Conservation (phyloP, 2,888 invertebrate genomes). For the Beris chalybata region DNA sequence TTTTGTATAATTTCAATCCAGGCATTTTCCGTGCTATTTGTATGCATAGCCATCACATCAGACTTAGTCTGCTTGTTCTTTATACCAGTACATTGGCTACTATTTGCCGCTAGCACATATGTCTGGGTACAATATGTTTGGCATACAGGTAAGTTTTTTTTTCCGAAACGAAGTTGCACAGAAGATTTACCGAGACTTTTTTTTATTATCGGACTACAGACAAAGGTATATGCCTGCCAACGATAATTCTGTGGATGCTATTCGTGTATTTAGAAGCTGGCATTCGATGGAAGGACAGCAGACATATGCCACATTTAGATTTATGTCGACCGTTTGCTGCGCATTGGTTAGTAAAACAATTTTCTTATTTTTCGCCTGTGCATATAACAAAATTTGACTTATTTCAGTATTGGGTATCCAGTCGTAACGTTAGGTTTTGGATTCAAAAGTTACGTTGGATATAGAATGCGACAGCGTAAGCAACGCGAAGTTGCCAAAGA, state of each 20-base stretch:
- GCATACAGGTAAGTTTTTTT: constrained; percentile 77
- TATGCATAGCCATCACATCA: constrained; percentile 95
- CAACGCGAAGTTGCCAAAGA: constrained; percentile 93
- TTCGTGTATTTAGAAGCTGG: constrained; percentile 94
- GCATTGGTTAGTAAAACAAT: constrained; percentile 68
- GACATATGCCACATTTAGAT: constrained; percentile 84
- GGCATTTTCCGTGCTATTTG: constrained; percentile 98
- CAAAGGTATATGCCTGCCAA: constrained; percentile 91
- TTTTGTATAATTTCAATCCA: constrained; percentile 59
- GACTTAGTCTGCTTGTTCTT: constrained; percentile 99
- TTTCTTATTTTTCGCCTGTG: not conserved
- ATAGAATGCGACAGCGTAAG: constrained; percentile 85
- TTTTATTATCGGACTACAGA: constrained; percentile 60
- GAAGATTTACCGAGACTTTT: not conserved
- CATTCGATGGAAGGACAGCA: constrained; percentile 79
- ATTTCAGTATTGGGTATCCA: constrained; percentile 82
- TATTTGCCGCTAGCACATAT: constrained; percentile 97
- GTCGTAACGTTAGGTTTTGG: constrained; percentile 95
- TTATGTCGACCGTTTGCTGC: constrained; percentile 95
- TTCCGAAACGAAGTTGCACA: not conserved
- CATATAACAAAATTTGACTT: not conserved
- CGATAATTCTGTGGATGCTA: constrained; percentile 89
- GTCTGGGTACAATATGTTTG: constrained; percentile 99
- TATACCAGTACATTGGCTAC: constrained; percentile 96
- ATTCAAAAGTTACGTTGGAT: constrained; percentile 90